phyloP scores from a whole-genome alignment of 2,797 vertebrate species.

The Hipposideros larvatus region DNA sequence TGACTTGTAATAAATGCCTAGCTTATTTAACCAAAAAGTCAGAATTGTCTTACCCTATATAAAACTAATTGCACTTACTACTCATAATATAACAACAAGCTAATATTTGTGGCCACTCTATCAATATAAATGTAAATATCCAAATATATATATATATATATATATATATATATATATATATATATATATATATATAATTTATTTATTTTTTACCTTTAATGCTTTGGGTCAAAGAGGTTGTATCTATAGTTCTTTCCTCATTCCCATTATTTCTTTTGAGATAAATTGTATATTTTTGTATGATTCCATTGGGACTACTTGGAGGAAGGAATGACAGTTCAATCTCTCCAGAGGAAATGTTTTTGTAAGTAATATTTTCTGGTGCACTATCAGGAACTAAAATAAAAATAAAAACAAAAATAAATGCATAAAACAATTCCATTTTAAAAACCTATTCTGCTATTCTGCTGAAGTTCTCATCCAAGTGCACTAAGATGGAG shows the following conservation, averaged over 20 bases:
- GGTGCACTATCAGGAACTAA: conserved; percentile 89
- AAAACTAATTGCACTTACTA: not conserved
- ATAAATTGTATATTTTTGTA: conserved; percentile 89
- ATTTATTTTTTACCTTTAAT: conserved; percentile 87
- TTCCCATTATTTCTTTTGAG: conserved; percentile 84
- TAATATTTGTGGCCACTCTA: not conserved
- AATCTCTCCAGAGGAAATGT: conserved; percentile 89
- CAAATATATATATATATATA: not conserved
- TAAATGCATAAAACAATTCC: not conserved
- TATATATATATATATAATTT: too few relatives aligned
- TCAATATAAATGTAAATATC: conserved; percentile 13
- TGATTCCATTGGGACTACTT: conserved; percentile 88
- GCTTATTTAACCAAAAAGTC: not conserved
- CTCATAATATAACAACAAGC: not conserved
- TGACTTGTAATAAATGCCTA: not conserved
- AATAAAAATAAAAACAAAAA: conserved; percentile 80
- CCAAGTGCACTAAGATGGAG: not conserved
- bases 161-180: too few relatives aligned
- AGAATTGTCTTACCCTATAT: not conserved
- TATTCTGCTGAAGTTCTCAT: not conserved
- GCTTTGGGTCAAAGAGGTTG: conserved; percentile 80
- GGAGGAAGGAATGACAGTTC: conserved; percentile 89
- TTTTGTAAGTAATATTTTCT: conserved; percentile 89
- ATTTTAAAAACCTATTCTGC: not conserved
- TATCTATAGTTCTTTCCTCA: conserved; percentile 86